These are phyloP conservation scores for Catagonus wagneri DNA, from an alignment of 2,113 vertebrate genomes.

Conservation along the genomic window DNA sequence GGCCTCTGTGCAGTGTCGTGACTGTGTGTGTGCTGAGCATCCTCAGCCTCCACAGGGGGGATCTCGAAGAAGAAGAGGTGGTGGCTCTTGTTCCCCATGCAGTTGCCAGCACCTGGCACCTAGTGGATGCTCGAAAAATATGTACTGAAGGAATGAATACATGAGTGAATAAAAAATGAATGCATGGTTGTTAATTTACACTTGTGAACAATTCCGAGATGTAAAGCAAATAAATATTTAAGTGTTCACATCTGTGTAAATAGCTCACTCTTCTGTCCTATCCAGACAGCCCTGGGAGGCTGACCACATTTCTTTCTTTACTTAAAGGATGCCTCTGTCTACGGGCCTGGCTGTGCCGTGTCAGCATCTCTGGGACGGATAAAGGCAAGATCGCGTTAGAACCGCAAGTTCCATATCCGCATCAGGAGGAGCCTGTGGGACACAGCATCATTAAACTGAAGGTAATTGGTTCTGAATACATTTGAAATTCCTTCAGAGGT, in stretches of 20 bases:
- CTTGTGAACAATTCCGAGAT: background rate
- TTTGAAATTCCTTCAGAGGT: conserved; percentile 13
- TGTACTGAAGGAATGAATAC: background rate
- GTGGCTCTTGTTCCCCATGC: background rate
- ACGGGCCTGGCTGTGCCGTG: too few relatives aligned
- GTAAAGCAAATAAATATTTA: conserved; percentile 31
- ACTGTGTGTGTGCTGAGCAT: background rate
- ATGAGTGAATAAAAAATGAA: conserved; percentile 25
- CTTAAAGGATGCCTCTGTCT: background rate
- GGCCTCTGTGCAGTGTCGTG: background rate
- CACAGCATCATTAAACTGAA: background rate
- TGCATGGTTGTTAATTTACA: background rate
- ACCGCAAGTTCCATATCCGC: background rate
- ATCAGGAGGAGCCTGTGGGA: background rate
- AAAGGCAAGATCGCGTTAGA: background rate
- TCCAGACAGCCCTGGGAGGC: background rate
- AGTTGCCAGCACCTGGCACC: background rate
- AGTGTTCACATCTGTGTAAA: background rate
- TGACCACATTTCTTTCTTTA: background rate
- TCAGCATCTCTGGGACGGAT: background rate
- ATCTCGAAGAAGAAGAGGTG: background rate
- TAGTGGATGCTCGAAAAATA: background rate
- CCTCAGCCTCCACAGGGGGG: background rate
- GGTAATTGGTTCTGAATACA: conserved; percentile 14
- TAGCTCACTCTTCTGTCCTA: background rate